phyloP scores from a whole-genome alignment of 2,888 invertebrate genomes.

The Dolichomitus sp. region DNA sequence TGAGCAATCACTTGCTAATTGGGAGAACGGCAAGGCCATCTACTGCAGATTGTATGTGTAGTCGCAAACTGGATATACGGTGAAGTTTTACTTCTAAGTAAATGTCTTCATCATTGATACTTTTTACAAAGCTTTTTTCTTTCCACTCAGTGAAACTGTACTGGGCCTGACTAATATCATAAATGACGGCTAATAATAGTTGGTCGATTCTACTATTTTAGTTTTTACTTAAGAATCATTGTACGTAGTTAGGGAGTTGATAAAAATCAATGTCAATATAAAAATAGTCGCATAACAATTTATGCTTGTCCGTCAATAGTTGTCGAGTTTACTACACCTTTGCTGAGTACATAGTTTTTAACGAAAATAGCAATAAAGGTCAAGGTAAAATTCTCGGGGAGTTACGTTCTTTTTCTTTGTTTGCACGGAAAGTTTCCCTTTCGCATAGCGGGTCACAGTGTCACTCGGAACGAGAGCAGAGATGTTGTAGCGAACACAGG shows the following conservation, averaged over 20 bases:
- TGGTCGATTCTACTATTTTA: no score
- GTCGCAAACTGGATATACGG: background rate
- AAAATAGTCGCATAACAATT: no score
- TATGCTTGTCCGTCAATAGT: no score
- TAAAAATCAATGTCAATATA: no score
- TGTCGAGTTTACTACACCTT: no score
- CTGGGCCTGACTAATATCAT: no score
- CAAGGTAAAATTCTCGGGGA: background rate
- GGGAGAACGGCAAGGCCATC: slow-evolving; percentile 55
- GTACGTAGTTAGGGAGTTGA: no score
- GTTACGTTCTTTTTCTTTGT: background rate
- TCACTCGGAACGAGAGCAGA: slow-evolving; percentile 57
- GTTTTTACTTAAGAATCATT: no score
- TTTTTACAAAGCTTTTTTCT: background rate
- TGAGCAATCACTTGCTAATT: slow-evolving; percentile 81
- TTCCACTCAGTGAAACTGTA: no score
- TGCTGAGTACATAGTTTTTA: no score
- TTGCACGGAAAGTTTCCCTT: slow-evolving; percentile 26
- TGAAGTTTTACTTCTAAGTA: background rate
- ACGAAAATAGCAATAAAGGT: background rate
- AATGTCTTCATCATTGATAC: background rate
- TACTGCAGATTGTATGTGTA: slow-evolving; percentile 14
- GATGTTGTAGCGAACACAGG: slow-evolving; percentile 47
- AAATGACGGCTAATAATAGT: no score
- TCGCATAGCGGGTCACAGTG: slow-evolving; percentile 60